These are phyloP conservation scores for Cantharis rufa DNA, from an alignment of 2,888 invertebrate genomes.

Conservation along the genomic window DNA sequence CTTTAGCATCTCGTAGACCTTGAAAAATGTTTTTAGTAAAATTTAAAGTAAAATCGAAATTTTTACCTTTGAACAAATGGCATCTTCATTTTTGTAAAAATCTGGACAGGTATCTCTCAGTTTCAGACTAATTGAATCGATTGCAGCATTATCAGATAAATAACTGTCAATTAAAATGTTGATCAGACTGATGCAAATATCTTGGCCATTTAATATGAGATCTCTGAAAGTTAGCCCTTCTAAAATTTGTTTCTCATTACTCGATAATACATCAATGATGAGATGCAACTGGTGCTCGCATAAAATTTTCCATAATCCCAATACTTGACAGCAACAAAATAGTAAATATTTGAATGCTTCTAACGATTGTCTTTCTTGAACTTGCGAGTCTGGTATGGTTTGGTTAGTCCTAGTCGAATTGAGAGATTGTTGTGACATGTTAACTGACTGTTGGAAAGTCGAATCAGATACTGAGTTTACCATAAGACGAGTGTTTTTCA, in stretches of 20 bases:
- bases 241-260: slow-evolving; percentile 67
- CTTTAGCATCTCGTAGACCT: slow-evolving; percentile 88
- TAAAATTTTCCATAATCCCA: slow-evolving; percentile 91
- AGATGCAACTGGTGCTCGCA: slow-evolving; percentile 90
- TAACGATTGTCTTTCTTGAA: slow-evolving; percentile 76
- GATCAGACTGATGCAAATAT: slow-evolving; percentile 71
- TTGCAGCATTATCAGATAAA: slow-evolving; percentile 91
- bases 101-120: slow-evolving; percentile 91
- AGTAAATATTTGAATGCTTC: slow-evolving; percentile 69
- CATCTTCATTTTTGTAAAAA: slow-evolving; percentile 93
- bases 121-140: slow-evolving; percentile 86
- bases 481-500: slow-evolving; percentile 64
- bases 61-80: slow-evolving; percentile 89
- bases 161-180: slow-evolving; percentile 92
- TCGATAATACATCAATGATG: slow-evolving; percentile 70
- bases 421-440: slow-evolving; percentile 36
- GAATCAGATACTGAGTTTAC: slow-evolving; percentile 25
- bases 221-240: slow-evolving; percentile 72
- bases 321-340: slow-evolving; percentile 82
- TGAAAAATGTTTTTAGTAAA: slow-evolving; percentile 5
- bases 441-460: slow-evolving; percentile 3
- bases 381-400: slow-evolving; percentile 56
- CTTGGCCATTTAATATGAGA: slow-evolving; percentile 77
- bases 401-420: slow-evolving; percentile 38
- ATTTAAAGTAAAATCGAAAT: not conserved